Evolutionary conservation across 2,888 invertebrate genomes (phyloP).

Genomic region (Lasioglossum marginatum): DNA sequence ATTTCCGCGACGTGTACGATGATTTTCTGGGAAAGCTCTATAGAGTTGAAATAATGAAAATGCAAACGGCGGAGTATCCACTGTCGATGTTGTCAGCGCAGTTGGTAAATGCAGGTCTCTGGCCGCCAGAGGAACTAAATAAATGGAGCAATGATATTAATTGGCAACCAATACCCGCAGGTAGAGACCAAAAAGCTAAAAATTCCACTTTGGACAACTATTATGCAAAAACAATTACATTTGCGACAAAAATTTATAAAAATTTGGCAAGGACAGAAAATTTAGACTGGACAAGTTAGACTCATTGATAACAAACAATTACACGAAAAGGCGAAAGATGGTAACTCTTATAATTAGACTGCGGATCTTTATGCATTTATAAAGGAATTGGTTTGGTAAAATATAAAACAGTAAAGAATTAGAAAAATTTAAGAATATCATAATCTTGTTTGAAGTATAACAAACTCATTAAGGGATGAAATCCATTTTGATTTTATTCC

Average conservation of each 20-base stretch:
- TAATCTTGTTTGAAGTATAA: too few species aligned
- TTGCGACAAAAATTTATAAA: too few species aligned
- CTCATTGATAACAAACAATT: background rate
- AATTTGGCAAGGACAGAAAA: background rate
- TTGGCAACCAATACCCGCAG: slow-evolving; percentile 88
- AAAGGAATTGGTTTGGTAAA: too few species aligned
- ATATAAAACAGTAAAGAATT: too few species aligned
- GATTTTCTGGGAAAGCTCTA: slow-evolving; percentile 85
- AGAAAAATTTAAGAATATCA: too few species aligned
- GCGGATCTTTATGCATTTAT: too few species aligned
- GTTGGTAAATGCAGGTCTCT: slow-evolving; percentile 89
- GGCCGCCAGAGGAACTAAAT: slow-evolving; percentile 86
- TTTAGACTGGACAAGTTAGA: too few species aligned
- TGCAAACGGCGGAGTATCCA: slow-evolving; percentile 89
- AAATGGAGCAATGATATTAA: slow-evolving; percentile 86
- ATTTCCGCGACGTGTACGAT: slow-evolving; percentile 85
- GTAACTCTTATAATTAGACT: background rate
- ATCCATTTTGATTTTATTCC: too few species aligned
- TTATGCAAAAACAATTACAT: too few species aligned
- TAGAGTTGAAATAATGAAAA: slow-evolving; percentile 77
- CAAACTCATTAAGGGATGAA: too few species aligned
- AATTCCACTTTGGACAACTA: too few species aligned
- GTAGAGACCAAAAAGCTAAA: slow-evolving; percentile 1
- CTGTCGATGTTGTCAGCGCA: slow-evolving; percentile 91
- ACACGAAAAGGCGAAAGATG: background rate